Base-by-base conservation (phyloP, 2,797 vertebrate species). In the Sarcoramphus papa region DNA sequence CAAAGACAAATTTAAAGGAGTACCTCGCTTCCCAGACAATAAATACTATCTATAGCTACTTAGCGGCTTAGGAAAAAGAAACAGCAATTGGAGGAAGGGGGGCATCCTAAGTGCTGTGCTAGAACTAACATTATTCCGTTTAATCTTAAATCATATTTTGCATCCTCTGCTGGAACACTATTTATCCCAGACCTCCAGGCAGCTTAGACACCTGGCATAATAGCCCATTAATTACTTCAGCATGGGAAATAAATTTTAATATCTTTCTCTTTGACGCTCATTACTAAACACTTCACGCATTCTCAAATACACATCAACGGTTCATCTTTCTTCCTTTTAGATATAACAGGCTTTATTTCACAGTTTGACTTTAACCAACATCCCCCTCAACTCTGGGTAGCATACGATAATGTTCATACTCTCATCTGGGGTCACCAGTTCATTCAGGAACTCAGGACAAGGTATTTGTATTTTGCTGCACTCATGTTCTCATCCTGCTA, bases 171-270 rank as follows among this genome's bases (percentile, higher is more conserved):
- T 95, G 68, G 62, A 95, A 88, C 4, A 31, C 45, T 76, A 51
- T 84, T 95, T 95, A 87, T 64, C 75, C 68, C 84, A 95, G 90
- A 75, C 88, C 53, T 85, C 53, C 21, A 16, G 84, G 86, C 81
- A 92, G 72, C 86, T 93, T 30, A 67, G 72, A 92, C 91, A 95
- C 95, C 93, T 94, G 94, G 78, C 62, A 92, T 85, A 97, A 90
- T 45, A 86, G 69, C 76, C 75, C 95, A 95, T 91, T 91, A 93
- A 96, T 97, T 94, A 94, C 57, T 88, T 72, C 87, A 85, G 87
- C 84, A 64, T 81, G 75, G 88, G 84, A 96, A 93, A 95, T 90
- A 89, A 54, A 93, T 91, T 89, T 91, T 85, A 88, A 65, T 95
- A 78, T 92, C 86, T 76, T 90, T 72, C 81, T 89, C 59, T 94